phyloP scores from a whole-genome alignment of 1,140 invertebrate species.

The Asbolus verrucosus region DNA sequence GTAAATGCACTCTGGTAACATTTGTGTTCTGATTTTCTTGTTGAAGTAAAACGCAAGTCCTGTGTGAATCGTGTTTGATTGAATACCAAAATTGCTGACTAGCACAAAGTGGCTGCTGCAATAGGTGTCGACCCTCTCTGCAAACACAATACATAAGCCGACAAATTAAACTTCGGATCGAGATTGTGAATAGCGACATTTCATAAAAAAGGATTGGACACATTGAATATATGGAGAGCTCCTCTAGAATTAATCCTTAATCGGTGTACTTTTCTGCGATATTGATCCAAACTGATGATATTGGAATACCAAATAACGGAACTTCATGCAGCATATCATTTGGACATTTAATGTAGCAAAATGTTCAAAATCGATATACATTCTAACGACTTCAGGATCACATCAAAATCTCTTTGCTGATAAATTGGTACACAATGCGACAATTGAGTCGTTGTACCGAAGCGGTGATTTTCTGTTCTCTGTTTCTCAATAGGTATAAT shows the following conservation, averaged over 20 bases:
- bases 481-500: slow-evolving; percentile 56
- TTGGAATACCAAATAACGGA: slow-evolving; percentile 26
- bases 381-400: slow-evolving; percentile 28
- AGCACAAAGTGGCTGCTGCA: slow-evolving; percentile 48
- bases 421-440: slow-evolving; percentile 51
- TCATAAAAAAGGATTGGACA: slow-evolving; percentile 54
- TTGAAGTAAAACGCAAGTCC: not conserved
- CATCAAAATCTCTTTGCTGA: slow-evolving; percentile 45
- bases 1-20: too few relatives aligned
- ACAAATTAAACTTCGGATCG: slow-evolving; percentile 50
- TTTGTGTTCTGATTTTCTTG: slow-evolving; percentile 1
- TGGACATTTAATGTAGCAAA: too few relatives aligned
- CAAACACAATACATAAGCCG: slow-evolving; percentile 53
- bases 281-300: slow-evolving; percentile 45
- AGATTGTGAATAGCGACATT: slow-evolving; percentile 50
- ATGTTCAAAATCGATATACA: not conserved
- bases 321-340: not conserved
- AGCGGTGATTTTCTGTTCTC: slow-evolving; percentile 51
- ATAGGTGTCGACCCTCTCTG: slow-evolving; percentile 53
- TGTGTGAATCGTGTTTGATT: slow-evolving; percentile 47
- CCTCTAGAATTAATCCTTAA: slow-evolving; percentile 42
- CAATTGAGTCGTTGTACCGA: slow-evolving; percentile 49
- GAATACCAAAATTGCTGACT: slow-evolving; percentile 51
- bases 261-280: slow-evolving; percentile 17
- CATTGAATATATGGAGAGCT: slow-evolving; percentile 48